Percentiles rank a stretch among this genome's conserved stretches.
These are phyloP conservation scores for Lutjanus argentimaculatus DNA, from an alignment of 2,797 vertebrate genomes.

Conservation along the genomic window DNA sequence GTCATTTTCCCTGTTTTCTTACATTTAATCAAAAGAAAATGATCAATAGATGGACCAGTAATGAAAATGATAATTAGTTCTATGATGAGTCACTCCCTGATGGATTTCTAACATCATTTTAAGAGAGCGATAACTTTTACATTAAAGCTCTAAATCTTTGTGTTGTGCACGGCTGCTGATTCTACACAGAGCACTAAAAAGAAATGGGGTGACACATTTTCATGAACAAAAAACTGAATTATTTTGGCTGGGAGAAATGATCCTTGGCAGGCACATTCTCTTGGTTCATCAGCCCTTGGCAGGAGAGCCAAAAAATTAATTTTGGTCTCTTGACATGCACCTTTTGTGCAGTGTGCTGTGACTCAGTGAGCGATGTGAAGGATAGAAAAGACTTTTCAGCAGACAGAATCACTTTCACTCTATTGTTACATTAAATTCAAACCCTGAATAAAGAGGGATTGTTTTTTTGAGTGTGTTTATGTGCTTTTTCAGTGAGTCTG, in stretches of 20 bases:
- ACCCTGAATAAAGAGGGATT: not conserved
- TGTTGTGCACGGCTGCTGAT: not conserved
- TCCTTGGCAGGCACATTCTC: constrained; percentile 59
- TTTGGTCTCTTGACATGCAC: constrained; percentile 47
- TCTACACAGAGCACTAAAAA: constrained; percentile 17
- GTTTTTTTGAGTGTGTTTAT: not conserved
- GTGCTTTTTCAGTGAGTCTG: not conserved
- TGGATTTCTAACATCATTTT: constrained; percentile 9
- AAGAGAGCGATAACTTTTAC: constrained; percentile 15
- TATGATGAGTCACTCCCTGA: not conserved
- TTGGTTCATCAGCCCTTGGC: constrained; percentile 54
- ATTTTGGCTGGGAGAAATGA: constrained; percentile 64
- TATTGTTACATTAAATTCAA: constrained; percentile 12
- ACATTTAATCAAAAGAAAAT: not conserved
- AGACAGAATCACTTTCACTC: constrained; percentile 20
- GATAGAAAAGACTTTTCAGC: constrained; percentile 26
- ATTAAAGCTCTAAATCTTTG: constrained; percentile 25
- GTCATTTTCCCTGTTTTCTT: not conserved
- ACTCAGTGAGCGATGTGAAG: constrained; percentile 27
- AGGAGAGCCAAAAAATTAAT: constrained; percentile 39
- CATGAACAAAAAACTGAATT: constrained; percentile 27
- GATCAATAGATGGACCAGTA: not conserved
- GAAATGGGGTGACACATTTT: constrained; percentile 63
- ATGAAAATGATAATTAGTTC: constrained; percentile 5
- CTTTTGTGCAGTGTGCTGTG: constrained; percentile 41